Evolutionary conservation across 2,888 invertebrate species (phyloP).

Genomic region (Dynastes hyllus): DNA sequence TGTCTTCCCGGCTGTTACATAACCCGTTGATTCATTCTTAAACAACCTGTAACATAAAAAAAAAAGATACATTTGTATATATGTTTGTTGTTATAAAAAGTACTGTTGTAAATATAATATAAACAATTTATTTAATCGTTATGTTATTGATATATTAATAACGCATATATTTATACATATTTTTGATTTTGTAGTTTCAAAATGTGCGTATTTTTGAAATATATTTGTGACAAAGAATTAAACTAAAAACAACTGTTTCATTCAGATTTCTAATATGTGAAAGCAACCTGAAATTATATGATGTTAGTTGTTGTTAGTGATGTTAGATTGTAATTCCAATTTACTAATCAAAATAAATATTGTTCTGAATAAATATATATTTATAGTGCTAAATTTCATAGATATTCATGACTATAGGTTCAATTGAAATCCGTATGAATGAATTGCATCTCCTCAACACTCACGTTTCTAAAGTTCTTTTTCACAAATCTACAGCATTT

Average conservation of each 20-base stretch:
- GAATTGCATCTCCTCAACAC: too few species aligned
- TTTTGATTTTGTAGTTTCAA: constrained; percentile 46
- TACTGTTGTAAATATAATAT: constrained; percentile 56
- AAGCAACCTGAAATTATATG: neutral
- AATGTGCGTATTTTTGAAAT: constrained; percentile 42
- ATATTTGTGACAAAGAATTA: constrained; percentile 31
- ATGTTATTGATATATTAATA: constrained; percentile 18
- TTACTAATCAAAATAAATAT: too few species aligned
- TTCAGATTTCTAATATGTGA: constrained; percentile 6
- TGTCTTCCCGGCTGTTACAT: constrained; percentile 34
- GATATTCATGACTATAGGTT: too few species aligned
- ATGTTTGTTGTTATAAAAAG: constrained; percentile 59
- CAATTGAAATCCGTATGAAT: too few species aligned
- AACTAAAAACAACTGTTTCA: constrained; percentile 32
- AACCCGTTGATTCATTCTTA: constrained; percentile 9
- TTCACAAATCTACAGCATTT: too few species aligned
- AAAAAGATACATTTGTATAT: constrained; percentile 58
- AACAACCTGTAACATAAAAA: constrained; percentile 52
- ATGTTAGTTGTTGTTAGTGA: neutral
- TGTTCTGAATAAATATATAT: too few species aligned
- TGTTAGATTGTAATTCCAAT: too few species aligned
- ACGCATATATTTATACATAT: constrained; percentile 44
- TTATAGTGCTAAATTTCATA: too few species aligned
- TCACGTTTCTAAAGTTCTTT: too few species aligned
- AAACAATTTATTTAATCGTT: constrained; percentile 54